These are phyloP conservation scores for Phalloptychus januarius DNA, from an alignment of 2,797 vertebrate genomes.

Conservation along the genomic window DNA sequence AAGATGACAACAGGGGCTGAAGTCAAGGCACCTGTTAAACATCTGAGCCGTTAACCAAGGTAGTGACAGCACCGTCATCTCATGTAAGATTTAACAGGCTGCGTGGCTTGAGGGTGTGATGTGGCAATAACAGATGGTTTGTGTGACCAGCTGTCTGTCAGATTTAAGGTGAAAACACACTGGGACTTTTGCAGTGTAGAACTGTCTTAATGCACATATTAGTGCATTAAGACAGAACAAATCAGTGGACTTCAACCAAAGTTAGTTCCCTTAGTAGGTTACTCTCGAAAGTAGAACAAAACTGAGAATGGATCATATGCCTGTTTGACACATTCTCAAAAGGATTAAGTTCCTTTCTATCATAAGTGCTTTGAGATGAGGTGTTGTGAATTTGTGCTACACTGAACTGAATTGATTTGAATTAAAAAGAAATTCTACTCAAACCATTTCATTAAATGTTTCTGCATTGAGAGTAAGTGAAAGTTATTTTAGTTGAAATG, in stretches of 20 bases:
- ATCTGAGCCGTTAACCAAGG: neutral
- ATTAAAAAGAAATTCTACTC: neutral
- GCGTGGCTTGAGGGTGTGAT: neutral
- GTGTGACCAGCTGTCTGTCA: neutral
- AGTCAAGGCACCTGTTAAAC: neutral
- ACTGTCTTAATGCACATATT: neutral
- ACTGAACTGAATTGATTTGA: neutral
- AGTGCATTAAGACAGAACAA: neutral
- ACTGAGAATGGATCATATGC: neutral
- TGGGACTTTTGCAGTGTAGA: neutral
- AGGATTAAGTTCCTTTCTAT: neutral
- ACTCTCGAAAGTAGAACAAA: neutral
- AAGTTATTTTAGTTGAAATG: neutral
- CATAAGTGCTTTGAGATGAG: neutral
- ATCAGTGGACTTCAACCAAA: neutral
- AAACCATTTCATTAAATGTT: neutral
- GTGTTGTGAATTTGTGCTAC: neutral
- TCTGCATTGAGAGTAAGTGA: neutral
- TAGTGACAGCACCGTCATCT: neutral
- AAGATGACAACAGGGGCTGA: neutral
- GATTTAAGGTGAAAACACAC: neutral
- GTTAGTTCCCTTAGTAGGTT: neutral
- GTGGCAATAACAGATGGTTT: neutral
- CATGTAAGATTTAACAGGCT: neutral
- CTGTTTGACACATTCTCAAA: too few species aligned